These are phyloP conservation scores for Sisor rabdophorus DNA, from an alignment of 2,113 vertebrate genomes.

Conservation along the genomic window DNA sequence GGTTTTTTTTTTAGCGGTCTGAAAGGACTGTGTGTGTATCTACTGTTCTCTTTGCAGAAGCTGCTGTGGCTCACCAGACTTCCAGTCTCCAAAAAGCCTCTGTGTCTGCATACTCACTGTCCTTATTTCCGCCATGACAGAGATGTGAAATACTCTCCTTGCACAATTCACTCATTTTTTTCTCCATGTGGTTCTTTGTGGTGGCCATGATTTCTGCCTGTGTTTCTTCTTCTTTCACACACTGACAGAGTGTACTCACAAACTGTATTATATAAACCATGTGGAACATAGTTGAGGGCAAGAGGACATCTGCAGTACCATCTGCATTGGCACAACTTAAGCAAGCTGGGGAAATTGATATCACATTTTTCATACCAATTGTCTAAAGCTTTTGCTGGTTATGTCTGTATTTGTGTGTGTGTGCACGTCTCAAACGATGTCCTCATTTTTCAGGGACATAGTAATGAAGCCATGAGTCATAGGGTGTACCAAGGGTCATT, in stretches of 20 bases:
- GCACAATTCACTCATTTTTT: slow-evolving; percentile 30
- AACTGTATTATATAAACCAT: slow-evolving; percentile 27
- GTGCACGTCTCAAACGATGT: slow-evolving; percentile 32
- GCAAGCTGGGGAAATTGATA: slow-evolving; percentile 22
- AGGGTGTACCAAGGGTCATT: slow-evolving; percentile 49
- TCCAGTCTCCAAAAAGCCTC: slow-evolving; percentile 59
- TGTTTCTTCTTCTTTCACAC: slow-evolving; percentile 11
- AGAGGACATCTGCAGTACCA: slow-evolving; percentile 26
- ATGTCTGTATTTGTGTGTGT: neutral
- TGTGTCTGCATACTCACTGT: slow-evolving; percentile 27
- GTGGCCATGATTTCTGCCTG: slow-evolving; percentile 12
- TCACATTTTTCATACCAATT: slow-evolving; percentile 8
- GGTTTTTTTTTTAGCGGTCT: slow-evolving; percentile 49
- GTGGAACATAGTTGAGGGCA: slow-evolving; percentile 24
- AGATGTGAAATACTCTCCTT: slow-evolving; percentile 11
- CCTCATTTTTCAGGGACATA: slow-evolving; percentile 39
- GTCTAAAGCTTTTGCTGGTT: neutral
- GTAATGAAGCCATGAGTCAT: slow-evolving; percentile 40
- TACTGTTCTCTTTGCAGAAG: slow-evolving; percentile 56
- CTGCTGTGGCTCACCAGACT: slow-evolving; percentile 58
- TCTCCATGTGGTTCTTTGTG: slow-evolving; percentile 20
- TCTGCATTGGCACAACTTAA: slow-evolving; percentile 21
- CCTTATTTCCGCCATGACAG: slow-evolving; percentile 16
- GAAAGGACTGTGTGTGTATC: slow-evolving; percentile 56
- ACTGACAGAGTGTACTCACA: slow-evolving; percentile 24